phyloP scores from a whole-genome alignment of 1,140 invertebrate species.

The Asbolus verrucosus region DNA sequence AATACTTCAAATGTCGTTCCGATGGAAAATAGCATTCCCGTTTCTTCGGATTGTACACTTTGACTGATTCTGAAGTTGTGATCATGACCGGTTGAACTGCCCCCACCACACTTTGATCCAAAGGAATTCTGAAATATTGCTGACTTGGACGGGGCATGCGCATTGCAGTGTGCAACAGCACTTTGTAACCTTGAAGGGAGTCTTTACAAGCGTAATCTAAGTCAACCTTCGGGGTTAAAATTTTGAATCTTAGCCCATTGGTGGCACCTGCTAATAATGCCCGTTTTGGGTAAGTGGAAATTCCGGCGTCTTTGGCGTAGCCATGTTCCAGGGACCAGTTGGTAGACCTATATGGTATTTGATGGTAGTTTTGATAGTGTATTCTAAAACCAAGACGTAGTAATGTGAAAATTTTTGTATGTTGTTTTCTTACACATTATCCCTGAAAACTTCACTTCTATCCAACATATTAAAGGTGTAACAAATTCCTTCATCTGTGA shows the following conservation, averaged over 20 bases:
- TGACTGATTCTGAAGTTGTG: slow-evolving; percentile 44
- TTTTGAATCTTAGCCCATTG: slow-evolving; percentile 8
- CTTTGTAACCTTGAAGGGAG: slow-evolving; percentile 18
- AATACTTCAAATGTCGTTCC: slow-evolving; percentile 69
- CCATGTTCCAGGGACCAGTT: slow-evolving; percentile 31
- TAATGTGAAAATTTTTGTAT: no score
- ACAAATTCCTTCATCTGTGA: slow-evolving; percentile 51
- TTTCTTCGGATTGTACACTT: slow-evolving; percentile 61
- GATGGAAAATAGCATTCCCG: slow-evolving; percentile 65
- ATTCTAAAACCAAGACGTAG: not conserved
- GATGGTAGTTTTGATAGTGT: slow-evolving; percentile 9
- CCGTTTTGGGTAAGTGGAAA: slow-evolving; percentile 14
- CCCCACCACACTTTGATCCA: slow-evolving; percentile 28
- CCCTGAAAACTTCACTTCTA: slow-evolving; percentile 38
- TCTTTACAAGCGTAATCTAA: slow-evolving; percentile 24
- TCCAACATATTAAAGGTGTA: slow-evolving; percentile 49
- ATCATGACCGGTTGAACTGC: slow-evolving; percentile 43
- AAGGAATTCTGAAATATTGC: slow-evolving; percentile 38
- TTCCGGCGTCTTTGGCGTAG: slow-evolving; percentile 1
- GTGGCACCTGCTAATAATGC: slow-evolving; percentile 19
- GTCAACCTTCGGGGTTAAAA: slow-evolving; percentile 6
- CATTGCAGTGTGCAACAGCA: slow-evolving; percentile 21
- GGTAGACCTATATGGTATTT: not conserved
- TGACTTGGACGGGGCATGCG: slow-evolving; percentile 31
- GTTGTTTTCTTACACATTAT: slow-evolving; percentile 50